Conservation (phyloP, 2,113 vertebrate species). For the Amphilophus citrinellus region DNA sequence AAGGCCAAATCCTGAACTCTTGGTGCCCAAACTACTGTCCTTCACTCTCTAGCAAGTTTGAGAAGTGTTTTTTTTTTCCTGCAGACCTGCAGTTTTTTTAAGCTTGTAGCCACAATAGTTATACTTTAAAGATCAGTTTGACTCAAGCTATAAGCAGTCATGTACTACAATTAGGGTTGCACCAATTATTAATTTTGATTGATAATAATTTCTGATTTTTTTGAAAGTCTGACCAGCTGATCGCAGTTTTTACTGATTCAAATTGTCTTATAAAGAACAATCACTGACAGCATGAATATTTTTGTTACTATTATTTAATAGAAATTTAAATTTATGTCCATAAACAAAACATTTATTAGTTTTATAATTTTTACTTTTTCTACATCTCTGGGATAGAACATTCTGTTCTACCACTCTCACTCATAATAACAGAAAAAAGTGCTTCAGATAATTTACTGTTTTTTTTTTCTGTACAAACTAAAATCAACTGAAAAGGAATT, state of each 20-base stretch:
- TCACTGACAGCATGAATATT: neutral
- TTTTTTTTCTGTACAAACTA: no score
- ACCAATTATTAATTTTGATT: neutral
- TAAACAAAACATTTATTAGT: no score
- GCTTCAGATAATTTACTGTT: no score
- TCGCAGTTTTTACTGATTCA: no score
- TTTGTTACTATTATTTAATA: neutral
- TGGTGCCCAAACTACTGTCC: conserved; percentile 45
- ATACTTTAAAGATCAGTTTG: conserved; percentile 3
- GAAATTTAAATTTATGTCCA: no score
- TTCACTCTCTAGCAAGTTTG: conserved; percentile 62
- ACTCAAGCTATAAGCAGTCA: neutral
- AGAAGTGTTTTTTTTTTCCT: conserved; percentile 25
- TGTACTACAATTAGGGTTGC: neutral
- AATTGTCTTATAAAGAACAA: no score
- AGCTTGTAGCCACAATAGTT: neutral
- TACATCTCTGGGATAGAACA: no score
- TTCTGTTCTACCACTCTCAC: no score
- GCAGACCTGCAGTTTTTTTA: conserved; percentile 12
- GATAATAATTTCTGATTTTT: neutral
- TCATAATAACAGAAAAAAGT: no score
- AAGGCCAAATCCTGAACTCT: conserved; percentile 74
- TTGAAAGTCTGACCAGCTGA: neutral
- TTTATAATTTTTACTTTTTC: no score
- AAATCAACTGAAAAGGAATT: no score